phyloP scores from a whole-genome alignment of 2,797 vertebrate genomes.

The Fistularia tabacaria region DNA sequence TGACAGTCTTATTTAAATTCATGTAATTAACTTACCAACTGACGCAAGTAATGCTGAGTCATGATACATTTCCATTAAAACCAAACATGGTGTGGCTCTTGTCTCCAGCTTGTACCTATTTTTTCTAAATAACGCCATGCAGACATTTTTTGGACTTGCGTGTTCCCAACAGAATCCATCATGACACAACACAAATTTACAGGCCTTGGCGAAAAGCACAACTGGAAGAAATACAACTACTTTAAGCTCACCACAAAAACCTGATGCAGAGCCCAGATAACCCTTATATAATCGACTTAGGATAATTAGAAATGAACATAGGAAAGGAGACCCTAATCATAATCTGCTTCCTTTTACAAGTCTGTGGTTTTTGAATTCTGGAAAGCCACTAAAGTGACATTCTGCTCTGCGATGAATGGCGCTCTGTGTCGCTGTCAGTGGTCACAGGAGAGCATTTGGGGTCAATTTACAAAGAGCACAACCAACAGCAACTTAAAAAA shows the following conservation, averaged over 20 bases:
- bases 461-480: constrained; percentile 57
- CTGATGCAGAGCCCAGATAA: constrained; percentile 23
- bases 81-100: no score
- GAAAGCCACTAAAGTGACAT: constrained; percentile 54
- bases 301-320: constrained; percentile 60
- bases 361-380: constrained; percentile 51
- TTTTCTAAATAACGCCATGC: no score
- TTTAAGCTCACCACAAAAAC: constrained; percentile 38
- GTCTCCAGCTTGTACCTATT: no score
- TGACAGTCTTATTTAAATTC: not conserved
- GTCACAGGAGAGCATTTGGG: constrained; percentile 46
- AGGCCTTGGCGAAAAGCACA: not conserved
- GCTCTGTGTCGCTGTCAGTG: constrained; percentile 66
- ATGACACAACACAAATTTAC: constrained; percentile 21
- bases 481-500: constrained; percentile 58
- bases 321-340: constrained; percentile 47
- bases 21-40: no score
- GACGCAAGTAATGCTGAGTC: no score
- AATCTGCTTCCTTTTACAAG: constrained; percentile 64
- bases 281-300: constrained; percentile 40
- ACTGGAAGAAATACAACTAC: not conserved
- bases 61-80: no score
- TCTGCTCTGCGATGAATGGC: constrained; percentile 66
- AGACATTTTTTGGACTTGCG: no score
- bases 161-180: not conserved